Conservation (phyloP, 2,888 invertebrate genomes). For the Acheta domesticus region DNA sequence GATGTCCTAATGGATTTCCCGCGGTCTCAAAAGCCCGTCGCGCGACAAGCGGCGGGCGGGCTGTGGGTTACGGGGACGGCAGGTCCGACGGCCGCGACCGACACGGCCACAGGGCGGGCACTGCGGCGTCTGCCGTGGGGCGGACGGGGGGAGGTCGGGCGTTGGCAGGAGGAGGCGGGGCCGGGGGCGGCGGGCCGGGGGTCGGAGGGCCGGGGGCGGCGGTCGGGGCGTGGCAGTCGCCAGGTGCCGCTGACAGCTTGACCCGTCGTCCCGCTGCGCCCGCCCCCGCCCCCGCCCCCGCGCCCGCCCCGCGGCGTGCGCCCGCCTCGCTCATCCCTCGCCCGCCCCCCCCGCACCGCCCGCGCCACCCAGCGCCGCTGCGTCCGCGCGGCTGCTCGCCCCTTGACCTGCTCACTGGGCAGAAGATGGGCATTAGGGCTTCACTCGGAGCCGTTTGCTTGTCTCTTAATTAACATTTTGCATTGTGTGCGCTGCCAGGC, state of each 20-base stretch:
- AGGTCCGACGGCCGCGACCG: neutral
- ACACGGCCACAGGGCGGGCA: neutral
- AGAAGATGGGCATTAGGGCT: neutral
- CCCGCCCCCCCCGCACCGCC: neutral
- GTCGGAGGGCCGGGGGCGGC: neutral
- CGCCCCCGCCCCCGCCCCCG: neutral
- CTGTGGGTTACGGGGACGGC: neutral
- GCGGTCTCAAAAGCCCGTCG: neutral
- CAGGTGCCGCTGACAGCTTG: neutral
- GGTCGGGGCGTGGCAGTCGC: neutral
- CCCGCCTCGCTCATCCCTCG: neutral
- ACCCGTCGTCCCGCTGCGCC: neutral
- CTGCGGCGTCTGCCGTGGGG: neutral
- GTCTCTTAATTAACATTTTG: constrained; percentile 7
- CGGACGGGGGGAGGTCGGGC: neutral
- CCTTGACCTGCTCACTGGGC: constrained; percentile 8
- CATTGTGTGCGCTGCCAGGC: neutral
- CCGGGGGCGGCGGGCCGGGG: neutral
- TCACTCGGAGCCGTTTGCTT: neutral
- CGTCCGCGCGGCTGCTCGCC: neutral
- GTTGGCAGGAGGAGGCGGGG: neutral
- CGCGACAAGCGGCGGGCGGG: too few species aligned
- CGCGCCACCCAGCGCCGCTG: neutral
- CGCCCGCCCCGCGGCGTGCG: neutral
- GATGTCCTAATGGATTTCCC: constrained; percentile 9